Percentiles rank a stretch among this genome's conserved stretches.
Conservation (phyloP, 2,797 vertebrate genomes). For the Halcyon leucocephala region DNA sequence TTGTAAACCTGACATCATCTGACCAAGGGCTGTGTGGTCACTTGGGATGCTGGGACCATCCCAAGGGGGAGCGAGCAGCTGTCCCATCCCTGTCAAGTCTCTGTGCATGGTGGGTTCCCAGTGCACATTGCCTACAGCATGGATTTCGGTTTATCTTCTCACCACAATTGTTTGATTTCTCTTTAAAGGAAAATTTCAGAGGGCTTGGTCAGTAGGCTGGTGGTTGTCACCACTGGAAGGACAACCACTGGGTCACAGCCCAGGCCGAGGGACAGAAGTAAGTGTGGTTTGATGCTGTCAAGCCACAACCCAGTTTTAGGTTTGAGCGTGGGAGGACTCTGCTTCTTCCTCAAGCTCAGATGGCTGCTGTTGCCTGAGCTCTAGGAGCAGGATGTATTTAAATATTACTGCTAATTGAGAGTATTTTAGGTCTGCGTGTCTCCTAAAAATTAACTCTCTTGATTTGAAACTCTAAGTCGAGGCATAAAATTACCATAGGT, state of each 20-base stretch:
- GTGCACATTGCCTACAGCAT: fast-evolving
- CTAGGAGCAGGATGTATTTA: conserved; percentile 58
- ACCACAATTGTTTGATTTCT: background rate
- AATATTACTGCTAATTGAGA: conserved; percentile 56
- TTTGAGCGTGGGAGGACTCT: conserved; percentile 9
- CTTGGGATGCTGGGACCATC: background rate
- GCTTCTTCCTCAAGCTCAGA: conserved; percentile 2
- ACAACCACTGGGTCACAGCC: background rate
- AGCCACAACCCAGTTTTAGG: conserved; percentile 1
- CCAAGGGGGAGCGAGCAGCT: background rate
- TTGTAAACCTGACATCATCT: background rate
- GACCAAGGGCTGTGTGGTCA: background rate
- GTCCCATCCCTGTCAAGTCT: fast-evolving
- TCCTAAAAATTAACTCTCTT: conserved; percentile 51
- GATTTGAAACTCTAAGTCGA: conserved; percentile 6
- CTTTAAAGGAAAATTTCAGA: background rate
- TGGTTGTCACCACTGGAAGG: background rate
- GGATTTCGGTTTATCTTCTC: background rate
- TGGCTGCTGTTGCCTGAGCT: conserved; percentile 22
- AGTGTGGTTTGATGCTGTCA: background rate
- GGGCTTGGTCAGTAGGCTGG: background rate
- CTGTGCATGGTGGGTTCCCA: fast-evolving
- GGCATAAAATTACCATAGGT: background rate
- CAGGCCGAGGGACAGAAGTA: fast-evolving
- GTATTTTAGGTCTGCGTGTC: conserved; percentile 30